Base-by-base conservation (phyloP, 2,888 invertebrate species). In the Macropis europaea region DNA sequence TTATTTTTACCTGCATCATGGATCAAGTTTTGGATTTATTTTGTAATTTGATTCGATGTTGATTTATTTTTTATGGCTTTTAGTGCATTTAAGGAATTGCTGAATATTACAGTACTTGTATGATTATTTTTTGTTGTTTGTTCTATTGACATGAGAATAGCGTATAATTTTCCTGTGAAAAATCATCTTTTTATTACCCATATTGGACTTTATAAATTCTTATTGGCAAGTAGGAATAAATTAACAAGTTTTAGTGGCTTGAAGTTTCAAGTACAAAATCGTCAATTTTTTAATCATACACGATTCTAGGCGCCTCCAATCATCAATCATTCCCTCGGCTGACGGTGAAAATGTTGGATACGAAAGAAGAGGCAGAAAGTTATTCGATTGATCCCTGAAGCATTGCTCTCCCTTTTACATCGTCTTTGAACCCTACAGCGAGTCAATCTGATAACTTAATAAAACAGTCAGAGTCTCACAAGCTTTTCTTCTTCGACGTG, bases 301-400 rank as follows among this genome's bases (percentile, higher is more conserved):
- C 24, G 32, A 34, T 17, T 30, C 24, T 47, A n/a, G 19, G 28
- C 13, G 17, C 24, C 13, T 22, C 6, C 45, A 22, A 42, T 42
- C 32, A 61, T 61, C 32, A 34, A 52, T 52, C 52, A 52, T 15
- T 13, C 24, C 22, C 38, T 32, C 40, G 30, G 43, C 32, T 24
- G 43, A 17, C 32, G 32, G 52, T 52, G 52, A 42, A 42, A 50
- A 61, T 52, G 26, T 26, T n/a, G 42, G 22, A 11, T 26, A 19
- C n/a, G 15, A 24, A 26, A 13, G 48, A 5, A n/a, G 19, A 11
- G 50, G 15, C 40, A 34, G 42, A 13, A 34, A 11, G 40, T 42
- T 22, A 32, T n/a, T 9, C 17, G 17, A 38, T 59, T 17, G 26
- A 36, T n/a, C 47, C n/a, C 5, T 30, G 15, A 7, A 42, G 40